Evolutionary conservation across 30 jellyfish, hydroid and myxozoan species (phyloP).

Genomic region (Haliclystus octoradiatus): DNA sequence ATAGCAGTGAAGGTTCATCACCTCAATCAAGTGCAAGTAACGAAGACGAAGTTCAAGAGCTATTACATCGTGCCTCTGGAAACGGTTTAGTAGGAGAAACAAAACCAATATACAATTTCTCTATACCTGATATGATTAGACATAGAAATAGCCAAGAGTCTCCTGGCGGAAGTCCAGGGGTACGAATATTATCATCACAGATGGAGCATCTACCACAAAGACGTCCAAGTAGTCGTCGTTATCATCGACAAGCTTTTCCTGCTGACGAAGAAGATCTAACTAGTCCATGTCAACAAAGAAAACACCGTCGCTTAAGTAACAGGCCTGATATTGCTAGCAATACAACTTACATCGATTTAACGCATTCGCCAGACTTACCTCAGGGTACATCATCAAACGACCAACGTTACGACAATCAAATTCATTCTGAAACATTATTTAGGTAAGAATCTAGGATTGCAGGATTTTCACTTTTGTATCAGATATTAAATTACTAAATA

Average conservation of each 20-base stretch:
- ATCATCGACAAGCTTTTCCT: not conserved
- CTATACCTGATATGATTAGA: conserved; percentile 84
- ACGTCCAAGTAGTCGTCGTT: not conserved
- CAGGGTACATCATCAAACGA: no score
- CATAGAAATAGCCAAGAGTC: conserved; percentile 56
- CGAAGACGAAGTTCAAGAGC: conserved; percentile 53
- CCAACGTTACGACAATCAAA: no score
- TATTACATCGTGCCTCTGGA: conserved; percentile 26
- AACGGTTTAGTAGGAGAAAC: conserved; percentile 26
- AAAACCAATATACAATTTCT: conserved; percentile 79
- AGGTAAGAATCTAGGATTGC: no score
- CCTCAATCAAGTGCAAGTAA: conserved; percentile 83
- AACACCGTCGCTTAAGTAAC: not conserved
- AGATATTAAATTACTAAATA: no score
- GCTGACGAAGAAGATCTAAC: not conserved
- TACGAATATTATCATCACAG: not conserved
- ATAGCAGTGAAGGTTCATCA: conserved; percentile 83
- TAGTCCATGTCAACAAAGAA: not conserved
- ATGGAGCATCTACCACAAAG: not conserved
- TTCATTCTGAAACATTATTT: no score
- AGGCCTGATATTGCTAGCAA: not conserved
- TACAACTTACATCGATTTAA: not conserved
- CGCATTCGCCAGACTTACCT: not conserved
- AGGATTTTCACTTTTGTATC: no score
- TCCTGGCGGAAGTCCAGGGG: conserved; percentile 10